Base-by-base conservation (phyloP, 2,888 invertebrate species). In the Acanthopleura granulata region DNA sequence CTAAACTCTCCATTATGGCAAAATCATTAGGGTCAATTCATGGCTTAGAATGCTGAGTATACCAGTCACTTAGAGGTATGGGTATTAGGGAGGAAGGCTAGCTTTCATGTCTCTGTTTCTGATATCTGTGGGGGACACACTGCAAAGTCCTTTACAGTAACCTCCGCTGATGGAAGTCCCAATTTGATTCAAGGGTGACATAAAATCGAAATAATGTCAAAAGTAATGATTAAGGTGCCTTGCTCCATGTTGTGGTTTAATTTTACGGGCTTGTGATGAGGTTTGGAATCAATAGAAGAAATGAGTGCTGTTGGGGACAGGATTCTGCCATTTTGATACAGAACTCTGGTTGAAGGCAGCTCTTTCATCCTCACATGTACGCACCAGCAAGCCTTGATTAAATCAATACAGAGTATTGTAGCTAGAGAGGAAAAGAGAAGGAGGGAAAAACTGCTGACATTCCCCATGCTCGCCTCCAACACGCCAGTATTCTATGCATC, bases 271-370 rank as follows among this genome's bases (percentile, higher is more conserved):
- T n/a, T 57, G 57, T 57, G 57, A 57, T 18, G 57, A 12, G 57
- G 22, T 57, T 18, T 18, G 57, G 22, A 57, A 57, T 57, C 57
- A 57, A 57, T 57, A 57, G 22, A n/a, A 57, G 57, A 57, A 57
- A 57, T 22, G 57, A 57, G 57, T n/a, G 57, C 57, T 40, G 22
- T 57, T 18, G 22, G n/a, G 57, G 57, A 57, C 57, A 57, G 18
- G 57, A 57, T 57, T 57, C 57, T 57, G 57, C 57, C 57, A 57
- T 57, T 57, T 57, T 57, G 57, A 57, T 57, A 57, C 57, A 57
- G 57, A 57, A 22, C 57, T 22, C 57, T n/a, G 57, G 22, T 3
- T 57, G 57, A 57, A 40, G 57, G 22, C 57, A 18, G 22, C 57
- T 57, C 57, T 57, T 57, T 57, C 22, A 57, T 57, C 57, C 57